A percentile compares a stretch with the other conserved stretches of the same genome.
Evolutionary conservation across 2,888 invertebrate species (phyloP).

Genomic region (Aleiodes leptofemur): DNA sequence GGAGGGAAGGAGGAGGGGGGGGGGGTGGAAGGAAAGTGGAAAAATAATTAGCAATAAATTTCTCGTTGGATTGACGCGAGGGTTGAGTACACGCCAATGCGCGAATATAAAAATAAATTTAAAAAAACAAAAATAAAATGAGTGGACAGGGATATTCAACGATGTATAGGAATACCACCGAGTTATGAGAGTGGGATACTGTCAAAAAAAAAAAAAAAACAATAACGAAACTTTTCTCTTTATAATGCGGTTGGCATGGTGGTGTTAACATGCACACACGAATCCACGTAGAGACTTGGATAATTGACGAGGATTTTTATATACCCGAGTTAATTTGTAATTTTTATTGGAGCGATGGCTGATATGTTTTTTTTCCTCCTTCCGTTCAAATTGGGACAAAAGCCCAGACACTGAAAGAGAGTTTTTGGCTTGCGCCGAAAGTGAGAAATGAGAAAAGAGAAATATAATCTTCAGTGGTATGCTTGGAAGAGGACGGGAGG

Average conservation of each 20-base stretch:
- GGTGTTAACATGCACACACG: background rate
- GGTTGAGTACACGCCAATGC: constrained; percentile 26
- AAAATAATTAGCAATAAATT: constrained; percentile 73
- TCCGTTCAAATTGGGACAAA: constrained; percentile 19
- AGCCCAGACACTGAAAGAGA: constrained; percentile 8
- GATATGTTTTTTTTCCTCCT: constrained; percentile 7
- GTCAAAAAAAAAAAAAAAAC: constrained; percentile 4
- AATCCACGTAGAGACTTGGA: constrained; percentile 24
- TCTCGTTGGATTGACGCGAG: constrained; percentile 43
- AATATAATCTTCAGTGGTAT: constrained; percentile 27
- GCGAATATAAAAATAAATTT: constrained; percentile 19
- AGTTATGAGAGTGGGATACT: constrained; percentile 6
- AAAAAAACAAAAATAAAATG: constrained; percentile 4
- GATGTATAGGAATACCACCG: constrained; percentile 11
- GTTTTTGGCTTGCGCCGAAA: constrained; percentile 29
- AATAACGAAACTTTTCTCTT: constrained; percentile 25
- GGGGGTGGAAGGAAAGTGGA: constrained; percentile 46
- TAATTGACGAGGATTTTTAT: constrained; percentile 43
- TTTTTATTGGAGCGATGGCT: constrained; percentile 32
- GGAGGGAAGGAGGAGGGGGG: too few species aligned
- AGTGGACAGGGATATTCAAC: constrained; percentile 3
- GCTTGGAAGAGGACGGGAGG: constrained; percentile 1
- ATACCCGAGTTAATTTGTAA: constrained; percentile 36
- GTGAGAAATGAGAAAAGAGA: constrained; percentile 29
- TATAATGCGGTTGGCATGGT: constrained; percentile 6